phyloP scores from a whole-genome alignment of 2,113 vertebrate genomes.

The Oophaga pumilio region DNA sequence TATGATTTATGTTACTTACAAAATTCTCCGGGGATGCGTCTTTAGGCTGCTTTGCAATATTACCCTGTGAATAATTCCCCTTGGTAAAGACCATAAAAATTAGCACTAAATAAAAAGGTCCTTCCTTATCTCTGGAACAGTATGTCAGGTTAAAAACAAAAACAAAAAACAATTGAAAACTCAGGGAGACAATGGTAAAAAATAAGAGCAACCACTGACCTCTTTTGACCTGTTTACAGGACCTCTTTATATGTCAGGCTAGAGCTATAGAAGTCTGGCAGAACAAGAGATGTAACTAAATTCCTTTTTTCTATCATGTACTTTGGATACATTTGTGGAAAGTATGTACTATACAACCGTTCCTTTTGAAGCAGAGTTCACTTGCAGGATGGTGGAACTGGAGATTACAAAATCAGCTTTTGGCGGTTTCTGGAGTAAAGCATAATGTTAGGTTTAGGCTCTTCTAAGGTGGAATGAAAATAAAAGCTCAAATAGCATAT shows the following conservation, averaged over 20 bases:
- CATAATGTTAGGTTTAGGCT: constrained; percentile 23
- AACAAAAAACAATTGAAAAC: too few relatives aligned
- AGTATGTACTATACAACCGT: not conserved
- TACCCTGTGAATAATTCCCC: too few relatives aligned
- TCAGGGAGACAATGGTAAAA: too few relatives aligned
- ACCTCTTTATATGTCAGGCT: not conserved
- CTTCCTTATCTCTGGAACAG: too few relatives aligned
- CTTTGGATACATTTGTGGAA: not conserved
- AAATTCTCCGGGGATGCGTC: too few relatives aligned
- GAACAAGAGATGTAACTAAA: not conserved
- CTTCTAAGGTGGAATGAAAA: constrained; percentile 24
- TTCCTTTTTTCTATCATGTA: not conserved
- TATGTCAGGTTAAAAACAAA: too few relatives aligned
- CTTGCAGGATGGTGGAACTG: not conserved
- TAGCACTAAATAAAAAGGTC: too few relatives aligned
- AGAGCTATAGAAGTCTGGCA: not conserved
- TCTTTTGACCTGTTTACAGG: too few relatives aligned
- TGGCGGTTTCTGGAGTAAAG: not conserved
- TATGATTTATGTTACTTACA: too few relatives aligned
- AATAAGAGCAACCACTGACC: too few relatives aligned
- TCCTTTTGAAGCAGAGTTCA: not conserved
- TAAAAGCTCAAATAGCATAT: constrained; percentile 6
- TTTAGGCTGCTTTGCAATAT: too few relatives aligned
- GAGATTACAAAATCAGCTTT: constrained; percentile 21
- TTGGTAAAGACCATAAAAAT: too few relatives aligned